Evolutionary conservation across 2,113 vertebrate species (phyloP), one percentile per base, ranked within the genome.

Genomic region (Jacana jacana): DNA sequence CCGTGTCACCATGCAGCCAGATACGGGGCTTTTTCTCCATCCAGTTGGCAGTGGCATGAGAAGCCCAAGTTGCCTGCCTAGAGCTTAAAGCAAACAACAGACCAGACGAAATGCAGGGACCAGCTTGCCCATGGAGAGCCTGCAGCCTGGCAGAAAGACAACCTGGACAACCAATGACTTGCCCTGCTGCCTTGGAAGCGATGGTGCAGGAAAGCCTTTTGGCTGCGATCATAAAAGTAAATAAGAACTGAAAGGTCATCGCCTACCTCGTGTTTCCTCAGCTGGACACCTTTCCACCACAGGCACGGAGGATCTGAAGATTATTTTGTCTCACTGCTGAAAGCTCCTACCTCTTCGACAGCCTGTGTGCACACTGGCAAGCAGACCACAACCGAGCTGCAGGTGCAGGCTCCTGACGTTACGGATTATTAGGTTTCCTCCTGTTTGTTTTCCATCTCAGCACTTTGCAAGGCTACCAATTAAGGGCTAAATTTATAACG

Each of bases 401-500:
- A 91, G 69, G 77, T 71, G 91, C 66, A 93, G 86, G 7, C 81
- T 93, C 86, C 89, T 83, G 78, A 82, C 11, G 3, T 91, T 86
- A 80, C 3, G 11, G 79, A 93, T 92, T 92, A 95, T 88, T 96
- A 76, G 68, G 71, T 92, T 96, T 92, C 92, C 86, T 81, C 78
- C 82, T 89, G 95, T 93, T 96, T 96, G 91, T 92, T 96, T 97
- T 93, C 84, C 85, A 89, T 76, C 92, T 81, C 95, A 86, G 84
- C 79, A 88, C 89, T 93, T 69, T 10, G 3, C 46, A 95, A 88
- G 75, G 81, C 66, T 68, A 86, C 83, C 93, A 96, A 65, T 96
- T 96, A 87, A 39, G 44, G 78, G 79, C 83, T 95, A 87, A 84
- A 97, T 96, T 94, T 93, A 87, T 88, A 94, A 89, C 4, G 37